Evolutionary conservation across 2,113 vertebrate genomes (phyloP).

Genomic region (Willisornis vidua): DNA sequence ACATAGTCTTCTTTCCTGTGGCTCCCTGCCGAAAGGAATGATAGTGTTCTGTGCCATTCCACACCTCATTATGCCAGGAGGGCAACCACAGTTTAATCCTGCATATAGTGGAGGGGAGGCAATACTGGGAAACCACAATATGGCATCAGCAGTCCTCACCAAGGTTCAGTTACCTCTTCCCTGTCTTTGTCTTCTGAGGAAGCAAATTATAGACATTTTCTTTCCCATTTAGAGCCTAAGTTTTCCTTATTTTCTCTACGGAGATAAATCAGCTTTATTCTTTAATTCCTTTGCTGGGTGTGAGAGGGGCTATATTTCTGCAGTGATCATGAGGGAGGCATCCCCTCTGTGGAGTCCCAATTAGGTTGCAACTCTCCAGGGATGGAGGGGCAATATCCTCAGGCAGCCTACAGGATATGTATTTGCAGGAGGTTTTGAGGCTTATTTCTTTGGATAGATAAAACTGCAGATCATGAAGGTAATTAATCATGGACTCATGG

Average conservation of each 20-base stretch:
- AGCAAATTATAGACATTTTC: background rate
- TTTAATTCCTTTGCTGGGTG: background rate
- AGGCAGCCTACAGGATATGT: background rate
- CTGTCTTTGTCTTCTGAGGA: background rate
- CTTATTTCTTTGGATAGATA: slow-evolving; percentile 51
- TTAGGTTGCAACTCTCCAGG: background rate
- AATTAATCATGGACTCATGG: slow-evolving; percentile 57
- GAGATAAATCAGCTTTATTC: slow-evolving; percentile 11
- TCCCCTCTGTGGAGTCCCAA: background rate
- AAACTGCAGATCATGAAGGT: slow-evolving; percentile 37
- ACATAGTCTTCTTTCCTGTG: background rate
- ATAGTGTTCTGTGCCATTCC: background rate
- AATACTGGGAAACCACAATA: background rate
- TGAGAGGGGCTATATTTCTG: background rate
- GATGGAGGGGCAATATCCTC: background rate
- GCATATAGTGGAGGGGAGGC: background rate
- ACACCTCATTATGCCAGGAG: background rate
- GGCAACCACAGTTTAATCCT: background rate
- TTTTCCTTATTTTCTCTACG: background rate
- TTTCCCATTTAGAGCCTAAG: background rate
- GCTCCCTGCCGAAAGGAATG: background rate
- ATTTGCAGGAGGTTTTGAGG: slow-evolving; percentile 36
- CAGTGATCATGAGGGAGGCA: background rate
- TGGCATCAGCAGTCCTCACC: background rate
- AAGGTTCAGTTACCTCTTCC: background rate